phyloP scores from a whole-genome alignment of 1,140 invertebrate genomes.

The Marisa cornuarietis region DNA sequence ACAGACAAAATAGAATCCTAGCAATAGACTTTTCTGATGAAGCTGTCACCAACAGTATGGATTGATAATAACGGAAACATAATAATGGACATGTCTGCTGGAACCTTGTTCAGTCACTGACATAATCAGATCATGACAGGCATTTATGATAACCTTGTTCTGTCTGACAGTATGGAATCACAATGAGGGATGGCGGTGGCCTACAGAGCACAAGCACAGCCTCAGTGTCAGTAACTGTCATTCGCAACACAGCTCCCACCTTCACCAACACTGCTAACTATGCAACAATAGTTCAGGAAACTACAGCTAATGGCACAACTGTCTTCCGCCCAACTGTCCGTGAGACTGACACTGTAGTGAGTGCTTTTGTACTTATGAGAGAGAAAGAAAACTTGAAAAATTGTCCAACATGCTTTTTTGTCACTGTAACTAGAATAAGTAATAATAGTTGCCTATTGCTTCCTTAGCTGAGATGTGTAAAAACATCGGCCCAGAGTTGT shows the following conservation, averaged over 20 bases:
- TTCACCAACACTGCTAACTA: slow-evolving; percentile 41
- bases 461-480: too few species aligned
- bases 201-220: slow-evolving; percentile 56
- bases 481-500: too few species aligned
- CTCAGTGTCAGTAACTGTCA: slow-evolving; percentile 82
- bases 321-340: slow-evolving; percentile 37
- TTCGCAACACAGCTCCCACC: slow-evolving; percentile 75
- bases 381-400: too few species aligned
- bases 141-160: neutral
- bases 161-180: slow-evolving; percentile 4
- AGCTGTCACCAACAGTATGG: neutral
- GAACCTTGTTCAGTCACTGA: too few species aligned
- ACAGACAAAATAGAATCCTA: too few species aligned
- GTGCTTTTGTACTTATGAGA: neutral
- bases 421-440: too few species aligned
- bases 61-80: too few species aligned
- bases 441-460: too few species aligned
- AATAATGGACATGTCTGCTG: neutral
- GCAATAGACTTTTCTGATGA: neutral
- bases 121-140: too few species aligned
- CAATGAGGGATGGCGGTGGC: neutral
- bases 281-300: slow-evolving; percentile 57
- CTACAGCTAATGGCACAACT: slow-evolving; percentile 6
- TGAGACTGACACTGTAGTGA: slow-evolving; percentile 41
- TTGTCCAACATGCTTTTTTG: too few species aligned